A percentile compares a stretch with the other conserved stretches of the same genome.
Conservation (phyloP, 2,113 vertebrate species). For the Burhinus oedicnemus region DNA sequence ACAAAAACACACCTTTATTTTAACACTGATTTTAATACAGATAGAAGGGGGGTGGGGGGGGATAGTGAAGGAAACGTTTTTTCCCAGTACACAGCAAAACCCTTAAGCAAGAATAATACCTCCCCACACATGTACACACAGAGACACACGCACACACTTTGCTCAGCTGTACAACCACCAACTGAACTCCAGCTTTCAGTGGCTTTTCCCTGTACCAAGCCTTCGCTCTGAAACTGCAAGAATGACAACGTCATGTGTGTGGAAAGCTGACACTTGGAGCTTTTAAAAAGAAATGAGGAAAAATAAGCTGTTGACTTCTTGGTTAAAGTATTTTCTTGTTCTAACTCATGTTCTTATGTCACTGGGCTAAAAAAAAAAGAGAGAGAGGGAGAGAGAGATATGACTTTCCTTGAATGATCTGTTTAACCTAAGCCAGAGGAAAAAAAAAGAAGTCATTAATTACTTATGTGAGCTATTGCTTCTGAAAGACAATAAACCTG, state of each 20-base stretch:
- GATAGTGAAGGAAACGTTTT: background rate
- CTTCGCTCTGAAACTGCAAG: constrained; percentile 46
- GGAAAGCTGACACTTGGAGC: constrained; percentile 76
- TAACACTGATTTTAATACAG: constrained; percentile 51
- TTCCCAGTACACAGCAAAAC: constrained; percentile 48
- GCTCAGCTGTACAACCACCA: constrained; percentile 25
- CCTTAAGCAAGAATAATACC: constrained; percentile 38
- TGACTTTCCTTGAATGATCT: constrained; percentile 99
- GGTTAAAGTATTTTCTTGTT: constrained; percentile 87
- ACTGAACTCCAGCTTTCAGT: constrained; percentile 41
- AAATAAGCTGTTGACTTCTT: constrained; percentile 82
- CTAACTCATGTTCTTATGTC: constrained; percentile 94
- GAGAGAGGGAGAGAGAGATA: constrained; percentile 82
- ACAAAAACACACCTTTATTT: constrained; percentile 73
- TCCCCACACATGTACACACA: background rate
- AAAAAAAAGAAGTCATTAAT: constrained; percentile 99
- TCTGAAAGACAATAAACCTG: constrained; percentile 99
- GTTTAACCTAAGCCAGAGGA: constrained; percentile 99
- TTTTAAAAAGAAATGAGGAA: constrained; percentile 75
- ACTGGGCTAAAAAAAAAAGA: constrained; percentile 75
- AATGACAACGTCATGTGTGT: constrained; percentile 75
- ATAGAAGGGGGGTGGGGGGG: background rate
- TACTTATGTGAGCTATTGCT: constrained; percentile 99
- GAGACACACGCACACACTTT: background rate
- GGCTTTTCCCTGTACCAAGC: constrained; percentile 53